phyloP scores from a whole-genome alignment of 2,888 invertebrate genomes.

The Meiosimyza decipiens region DNA sequence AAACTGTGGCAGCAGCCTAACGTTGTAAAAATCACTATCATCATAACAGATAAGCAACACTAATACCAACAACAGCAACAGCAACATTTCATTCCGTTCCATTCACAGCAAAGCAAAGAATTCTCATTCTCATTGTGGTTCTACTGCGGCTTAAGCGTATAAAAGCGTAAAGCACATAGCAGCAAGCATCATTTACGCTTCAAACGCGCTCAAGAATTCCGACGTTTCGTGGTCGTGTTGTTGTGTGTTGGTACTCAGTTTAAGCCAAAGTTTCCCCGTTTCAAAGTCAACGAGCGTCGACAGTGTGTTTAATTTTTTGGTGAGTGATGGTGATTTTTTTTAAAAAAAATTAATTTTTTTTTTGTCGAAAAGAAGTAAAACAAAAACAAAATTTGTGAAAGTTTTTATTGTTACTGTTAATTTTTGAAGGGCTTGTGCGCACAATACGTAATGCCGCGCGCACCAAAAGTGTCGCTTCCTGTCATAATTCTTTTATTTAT shows the following conservation, averaged over 20 bases:
- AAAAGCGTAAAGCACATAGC: constrained; percentile 41
- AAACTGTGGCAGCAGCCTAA: too few relatives aligned
- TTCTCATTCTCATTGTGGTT: background rate
- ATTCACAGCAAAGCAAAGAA: constrained; percentile 11
- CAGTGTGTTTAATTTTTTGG: constrained; percentile 6
- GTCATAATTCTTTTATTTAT: too few relatives aligned
- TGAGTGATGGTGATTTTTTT: constrained; percentile 11
- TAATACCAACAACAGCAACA: background rate
- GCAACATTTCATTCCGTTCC: constrained; percentile 1
- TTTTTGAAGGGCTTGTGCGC: background rate
- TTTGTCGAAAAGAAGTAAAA: too few relatives aligned
- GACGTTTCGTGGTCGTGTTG: constrained; percentile 2
- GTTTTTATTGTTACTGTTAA: background rate
- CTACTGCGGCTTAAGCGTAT: constrained; percentile 19
- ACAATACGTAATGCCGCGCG: too few relatives aligned
- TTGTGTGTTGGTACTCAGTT: background rate
- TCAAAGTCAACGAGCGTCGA: constrained; percentile 15
- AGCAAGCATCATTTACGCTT: constrained; percentile 47
- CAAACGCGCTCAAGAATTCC: constrained; percentile 40
- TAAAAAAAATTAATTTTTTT: background rate
- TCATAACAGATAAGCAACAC: background rate
- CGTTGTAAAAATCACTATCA: background rate
- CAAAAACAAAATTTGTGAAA: background rate
- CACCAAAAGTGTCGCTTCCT: too few relatives aligned
- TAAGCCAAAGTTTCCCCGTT: background rate